Evolutionary conservation across 2,113 vertebrate species (phyloP), one percentile per base, ranked within the genome.

Genomic region (Taurulus bubalis): DNA sequence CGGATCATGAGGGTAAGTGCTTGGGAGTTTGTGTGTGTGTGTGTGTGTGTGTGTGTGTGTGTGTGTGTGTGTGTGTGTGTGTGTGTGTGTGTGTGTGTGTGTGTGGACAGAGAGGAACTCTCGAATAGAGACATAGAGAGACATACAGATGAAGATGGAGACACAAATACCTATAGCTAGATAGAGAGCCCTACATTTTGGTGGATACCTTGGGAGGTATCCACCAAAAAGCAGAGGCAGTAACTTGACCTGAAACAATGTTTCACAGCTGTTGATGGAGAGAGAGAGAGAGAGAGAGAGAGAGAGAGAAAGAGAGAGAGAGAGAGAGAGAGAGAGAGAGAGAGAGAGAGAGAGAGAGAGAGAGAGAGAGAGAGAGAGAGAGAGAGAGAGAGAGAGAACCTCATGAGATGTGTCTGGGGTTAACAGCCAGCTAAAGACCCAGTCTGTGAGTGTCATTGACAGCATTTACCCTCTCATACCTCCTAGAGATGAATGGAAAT

Each of bases 1-100:
- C 71, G 47, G 90, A 89, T 90, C 92, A 92, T 74, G 68, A 87
- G 91, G 90, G 85, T 93, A 93, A 93, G 92, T 92, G 92, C 88
- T 88, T 22, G 59, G 65, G 82, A 89, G 85, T 87, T 85, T 79
- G 81, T 63, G 70, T 72, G 87, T 49, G 83, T 75, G 63, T 75
- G 47, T 69, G 49, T 63, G 56, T 62, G 71, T 38, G 75, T 53
- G 62, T 38, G 81, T 68, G 28, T 42, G 71, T 63, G 76, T 28
- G 32, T 71, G 32, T 60, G 47, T 26, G 20, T 38, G 64, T 30
- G 24, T 20, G 59, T 80, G 80, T 69, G 71, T 72, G 87, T 49
- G 24, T 26, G 28, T 69, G 28, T 59, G 42, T n/a, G 18, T 79
- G 80, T 68, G 70, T 71, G 86, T 55, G 81, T 77, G 63, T 75